Evolutionary conservation across 2,113 vertebrate species (phyloP), one percentile per base, ranked within the genome.

Genomic region (Syngnathus typhle): DNA sequence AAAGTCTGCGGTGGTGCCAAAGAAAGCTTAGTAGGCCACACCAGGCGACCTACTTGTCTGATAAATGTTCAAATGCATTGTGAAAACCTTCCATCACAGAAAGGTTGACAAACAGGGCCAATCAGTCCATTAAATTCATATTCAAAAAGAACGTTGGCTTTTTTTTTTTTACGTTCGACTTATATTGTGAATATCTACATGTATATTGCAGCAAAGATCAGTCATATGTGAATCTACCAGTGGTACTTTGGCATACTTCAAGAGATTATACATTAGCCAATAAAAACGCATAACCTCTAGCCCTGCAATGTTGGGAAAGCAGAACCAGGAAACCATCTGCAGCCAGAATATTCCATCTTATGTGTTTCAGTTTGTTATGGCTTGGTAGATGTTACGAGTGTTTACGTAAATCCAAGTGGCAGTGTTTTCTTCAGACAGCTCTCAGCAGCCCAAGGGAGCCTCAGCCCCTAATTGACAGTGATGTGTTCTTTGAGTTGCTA

Each of bases 391-490:
- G 83, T 86, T 88, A 83, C 82, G 76, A 77, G 75, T 77, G 71
- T 87, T 88, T 87, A 43, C 11, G 41, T 43, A 84, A 89, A 85
- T 72, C 5, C 12, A 78, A 87, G 84, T 84, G 85, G 83, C 87
- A 88, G 82, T 74, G 82, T 87, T 89, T 82, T 82, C 79, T 77
- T 77, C 78, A 73, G 85, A 86, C 84, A 82, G 84, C 82, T 79
- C 70, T 19, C 74, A 70, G 84, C 74, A 68, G 85, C 89, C 84
- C 71, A 73, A 63, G 85, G 87, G 88, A 88, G 65, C 63, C 67
- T 7, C 5, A 77, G 79, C 75, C 78, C 71, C 79, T 90, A 90
- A 90, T 89, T 88, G 88, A 89, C 89, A 89, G 88, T 88, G 88
- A 91, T 88, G 82, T 88, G 88, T 87, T 89, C 83, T 88, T 86